phyloP scores from a whole-genome alignment of 37 sponge, comb jelly and placozoan species.

The Beroe ovata region DNA sequence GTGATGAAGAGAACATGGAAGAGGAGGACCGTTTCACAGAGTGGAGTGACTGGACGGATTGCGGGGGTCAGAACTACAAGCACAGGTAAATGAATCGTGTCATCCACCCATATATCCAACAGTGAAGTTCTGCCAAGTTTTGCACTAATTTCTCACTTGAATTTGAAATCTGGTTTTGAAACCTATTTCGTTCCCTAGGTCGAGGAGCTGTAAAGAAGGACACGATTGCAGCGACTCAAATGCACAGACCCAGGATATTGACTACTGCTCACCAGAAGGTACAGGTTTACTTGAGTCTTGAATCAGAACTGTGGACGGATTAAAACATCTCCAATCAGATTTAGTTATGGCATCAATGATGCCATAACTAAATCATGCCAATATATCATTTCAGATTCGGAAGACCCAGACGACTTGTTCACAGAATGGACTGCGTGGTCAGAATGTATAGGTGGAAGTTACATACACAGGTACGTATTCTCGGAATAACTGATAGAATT shows the following conservation, averaged over 20 bases:
- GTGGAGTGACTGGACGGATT: constrained; percentile 31
- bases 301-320: too few species aligned
- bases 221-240: neutral
- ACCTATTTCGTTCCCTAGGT: too few species aligned
- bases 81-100: neutral
- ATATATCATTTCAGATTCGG: neutral
- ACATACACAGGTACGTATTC: neutral
- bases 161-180: too few species aligned
- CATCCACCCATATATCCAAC: too few species aligned
- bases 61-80: neutral
- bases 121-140: too few species aligned
- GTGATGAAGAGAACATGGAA: neutral
- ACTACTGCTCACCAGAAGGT: too few species aligned
- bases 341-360: too few species aligned
- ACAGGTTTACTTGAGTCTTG: too few species aligned
- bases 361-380: too few species aligned
- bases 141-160: too few species aligned
- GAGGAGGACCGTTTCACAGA: neutral
- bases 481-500: too few species aligned
- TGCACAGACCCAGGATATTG: neutral
- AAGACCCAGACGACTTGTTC: neutral
- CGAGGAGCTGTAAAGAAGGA: neutral
- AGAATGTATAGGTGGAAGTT: neutral
- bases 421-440: neutral
- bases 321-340: too few species aligned